Evolutionary conservation across 2,113 vertebrate genomes (phyloP), one percentile per base, ranked within the genome.

Genomic region (Pachycephala philippinensis): DNA sequence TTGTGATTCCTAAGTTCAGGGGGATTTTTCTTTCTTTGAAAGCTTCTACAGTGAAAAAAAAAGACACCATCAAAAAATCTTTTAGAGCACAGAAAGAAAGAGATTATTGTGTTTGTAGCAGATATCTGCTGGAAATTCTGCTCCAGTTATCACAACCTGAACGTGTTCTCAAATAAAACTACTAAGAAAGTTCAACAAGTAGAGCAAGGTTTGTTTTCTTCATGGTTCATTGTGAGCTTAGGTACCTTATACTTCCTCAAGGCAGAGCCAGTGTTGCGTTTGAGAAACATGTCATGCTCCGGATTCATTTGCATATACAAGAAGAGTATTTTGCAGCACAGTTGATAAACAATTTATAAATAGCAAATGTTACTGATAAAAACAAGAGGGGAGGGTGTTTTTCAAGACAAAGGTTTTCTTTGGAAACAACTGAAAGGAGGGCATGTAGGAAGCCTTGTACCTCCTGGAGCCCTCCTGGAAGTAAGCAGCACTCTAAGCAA

Each of bases 121-220:
- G 83, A 68, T 89, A 84, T 16, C 81, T 87, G 24, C 64, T 56
- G 69, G 72, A 95, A 95, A 82, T 81, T 84, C 56, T 88, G 33
- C 28, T 84, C 49, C 64, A 83, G 52, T 65, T 92, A 75, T 70
- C 71, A 70, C 24, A 93, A 92, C 47, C 42, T 54, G 31, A 81
- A 81, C 0, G 0, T 49, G 28, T 53, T 90, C 52, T 82, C 44
- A 84, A 92, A 84, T 84, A 59, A 86, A 90, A 71, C 42, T 72
- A 57, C 56, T 71, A 35, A 76, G 82, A 84, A 94, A 90, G 60
- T 84, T 85, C 64, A 88, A 63, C 35, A 86, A 71, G 57, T 27
- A 89, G 45, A 87, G n/a, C 44, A 83, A 76, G 47, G 49, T 90
- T 89, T 89, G 76, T 84, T 90, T 96, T 93, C 69, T 81, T 87